A percentile compares a stretch with the other conserved stretches of the same genome.
Evolutionary conservation across 2,888 invertebrate species (phyloP).

Genomic region (Philereme vetulata): DNA sequence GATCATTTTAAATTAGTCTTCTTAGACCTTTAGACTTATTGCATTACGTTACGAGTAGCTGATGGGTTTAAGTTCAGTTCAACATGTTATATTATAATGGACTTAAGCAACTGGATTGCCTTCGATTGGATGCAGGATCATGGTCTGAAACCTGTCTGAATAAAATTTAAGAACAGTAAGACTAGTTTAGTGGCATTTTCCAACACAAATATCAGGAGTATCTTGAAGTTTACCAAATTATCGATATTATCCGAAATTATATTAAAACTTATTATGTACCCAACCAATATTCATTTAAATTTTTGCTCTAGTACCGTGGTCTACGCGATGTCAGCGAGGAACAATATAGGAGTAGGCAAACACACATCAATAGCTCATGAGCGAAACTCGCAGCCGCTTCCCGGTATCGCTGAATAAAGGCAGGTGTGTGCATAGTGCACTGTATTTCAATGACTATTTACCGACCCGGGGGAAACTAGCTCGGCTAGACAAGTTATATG

Average conservation of each 20-base stretch:
- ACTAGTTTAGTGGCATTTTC: not conserved
- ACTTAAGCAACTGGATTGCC: conserved; percentile 15
- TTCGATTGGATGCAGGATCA: conserved; percentile 19
- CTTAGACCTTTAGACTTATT: not conserved
- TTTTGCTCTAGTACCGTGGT: not conserved
- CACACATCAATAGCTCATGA: conserved; percentile 12
- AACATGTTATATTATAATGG: conserved; percentile 19
- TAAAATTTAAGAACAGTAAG: not conserved
- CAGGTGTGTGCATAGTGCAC: conserved; percentile 30
- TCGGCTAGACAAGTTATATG: conserved; percentile 17
- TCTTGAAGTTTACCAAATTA: no score
- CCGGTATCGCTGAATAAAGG: conserved; percentile 31
- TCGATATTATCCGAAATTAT: no score
- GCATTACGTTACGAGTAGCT: not conserved
- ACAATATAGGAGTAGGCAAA: conserved; percentile 10
- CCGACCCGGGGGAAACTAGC: conserved; percentile 24
- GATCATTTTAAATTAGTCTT: conserved; percentile 18
- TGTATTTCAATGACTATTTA: conserved; percentile 35
- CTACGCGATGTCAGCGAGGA: conserved; percentile 1
- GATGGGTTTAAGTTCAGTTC: conserved; percentile 19
- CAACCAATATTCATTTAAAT: not conserved
- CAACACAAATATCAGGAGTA: not conserved
- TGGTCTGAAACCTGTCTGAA: conserved; percentile 12
- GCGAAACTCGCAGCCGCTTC: conserved; percentile 17
- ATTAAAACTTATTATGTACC: no score